phyloP scores from a whole-genome alignment of 2,113 vertebrate genomes.

The Struthidea cinerea region DNA sequence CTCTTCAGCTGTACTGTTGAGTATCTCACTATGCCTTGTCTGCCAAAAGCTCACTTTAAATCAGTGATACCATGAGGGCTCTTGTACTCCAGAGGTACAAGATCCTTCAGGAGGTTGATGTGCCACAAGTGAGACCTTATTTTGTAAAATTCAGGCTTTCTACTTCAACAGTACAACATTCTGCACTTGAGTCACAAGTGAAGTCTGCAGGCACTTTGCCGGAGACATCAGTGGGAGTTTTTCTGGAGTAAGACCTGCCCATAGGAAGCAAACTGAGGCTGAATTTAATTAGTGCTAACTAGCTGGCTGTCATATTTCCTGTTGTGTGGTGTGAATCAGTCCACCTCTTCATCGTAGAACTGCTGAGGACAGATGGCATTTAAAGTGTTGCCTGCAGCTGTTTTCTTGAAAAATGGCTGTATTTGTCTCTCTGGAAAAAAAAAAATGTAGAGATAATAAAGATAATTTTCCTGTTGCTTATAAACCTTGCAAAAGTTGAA shows the following conservation, averaged over 20 bases:
- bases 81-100: background rate
- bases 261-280: background rate
- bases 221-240: background rate
- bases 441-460: background rate
- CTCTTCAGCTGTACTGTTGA: background rate
- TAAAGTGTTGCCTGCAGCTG: constrained; percentile 26
- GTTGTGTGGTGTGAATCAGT: background rate
- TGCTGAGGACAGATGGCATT: constrained; percentile 42
- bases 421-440: background rate
- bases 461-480: constrained; percentile 9
- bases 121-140: background rate
- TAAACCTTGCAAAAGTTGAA: constrained; percentile 8
- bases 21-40: background rate
- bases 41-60: background rate
- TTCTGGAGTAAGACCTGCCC: background rate
- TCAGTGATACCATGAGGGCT: background rate
- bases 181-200: background rate
- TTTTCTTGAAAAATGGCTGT: constrained; percentile 40
- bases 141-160: background rate
- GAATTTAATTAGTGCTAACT: constrained; percentile 30
- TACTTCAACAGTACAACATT: background rate
- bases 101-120: background rate
- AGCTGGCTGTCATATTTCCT: background rate
- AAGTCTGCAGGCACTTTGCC: background rate
- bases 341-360: background rate